phyloP scores from a whole-genome alignment of 2,888 invertebrate genomes.

The Limnephilus marmoratus region DNA sequence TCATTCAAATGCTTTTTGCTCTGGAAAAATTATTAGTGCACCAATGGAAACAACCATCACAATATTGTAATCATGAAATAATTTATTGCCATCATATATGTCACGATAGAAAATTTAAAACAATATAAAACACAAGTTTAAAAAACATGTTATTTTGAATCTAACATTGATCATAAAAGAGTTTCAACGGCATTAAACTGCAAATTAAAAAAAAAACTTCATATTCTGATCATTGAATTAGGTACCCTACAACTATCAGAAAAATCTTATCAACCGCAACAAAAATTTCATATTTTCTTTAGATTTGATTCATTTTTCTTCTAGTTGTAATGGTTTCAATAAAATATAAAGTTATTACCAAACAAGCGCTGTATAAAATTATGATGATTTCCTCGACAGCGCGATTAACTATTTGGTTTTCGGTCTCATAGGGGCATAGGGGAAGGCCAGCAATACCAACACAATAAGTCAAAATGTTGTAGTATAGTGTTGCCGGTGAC shows the following conservation, averaged over 20 bases:
- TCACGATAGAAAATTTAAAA: neutral
- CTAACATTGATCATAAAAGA: neutral
- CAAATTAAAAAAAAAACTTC: neutral
- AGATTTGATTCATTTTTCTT: neutral
- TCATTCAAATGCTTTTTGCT: neutral
- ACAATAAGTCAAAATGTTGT: too few species aligned
- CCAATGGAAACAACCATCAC: neutral
- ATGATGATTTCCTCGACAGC: too few species aligned
- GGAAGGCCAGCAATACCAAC: too few species aligned
- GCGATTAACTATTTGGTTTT: too few species aligned
- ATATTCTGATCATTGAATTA: too few species aligned
- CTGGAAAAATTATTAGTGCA: neutral
- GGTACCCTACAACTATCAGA: too few species aligned
- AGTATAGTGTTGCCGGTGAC: too few species aligned
- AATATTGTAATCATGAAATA: neutral
- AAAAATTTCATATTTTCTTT: neutral
- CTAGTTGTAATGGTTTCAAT: too few species aligned
- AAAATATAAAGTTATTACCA: too few species aligned
- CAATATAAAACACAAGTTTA: neutral
- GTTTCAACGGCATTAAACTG: neutral
- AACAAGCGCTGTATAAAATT: too few species aligned
- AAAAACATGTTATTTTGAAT: neutral
- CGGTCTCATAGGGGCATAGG: too few species aligned
- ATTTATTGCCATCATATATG: neutral
- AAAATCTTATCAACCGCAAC: too few species aligned